These are phyloP conservation scores for Paragorgia papillata DNA, from an alignment of 92 coral and sea anemone genomes.

Conservation along the genomic window DNA sequence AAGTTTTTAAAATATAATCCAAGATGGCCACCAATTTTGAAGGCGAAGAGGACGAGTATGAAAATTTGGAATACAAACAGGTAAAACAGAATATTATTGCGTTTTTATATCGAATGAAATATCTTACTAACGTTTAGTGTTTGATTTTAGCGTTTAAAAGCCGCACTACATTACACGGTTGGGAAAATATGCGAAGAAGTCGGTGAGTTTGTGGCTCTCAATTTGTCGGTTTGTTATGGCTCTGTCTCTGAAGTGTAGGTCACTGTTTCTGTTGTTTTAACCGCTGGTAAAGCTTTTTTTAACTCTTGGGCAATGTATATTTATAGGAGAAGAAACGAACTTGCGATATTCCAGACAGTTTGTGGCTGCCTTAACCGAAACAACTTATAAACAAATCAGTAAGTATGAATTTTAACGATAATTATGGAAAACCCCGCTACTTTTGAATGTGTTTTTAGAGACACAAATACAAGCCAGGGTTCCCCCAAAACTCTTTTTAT, in stretches of 20 bases:
- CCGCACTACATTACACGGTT: slow-evolving; percentile 92
- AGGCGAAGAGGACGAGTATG: slow-evolving; percentile 67
- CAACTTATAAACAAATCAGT: slow-evolving; percentile 86
- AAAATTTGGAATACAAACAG: slow-evolving; percentile 82
- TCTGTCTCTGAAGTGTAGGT: too few species aligned
- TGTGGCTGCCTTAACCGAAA: slow-evolving; percentile 93
- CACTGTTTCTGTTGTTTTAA: too few species aligned
- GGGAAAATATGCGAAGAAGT: slow-evolving; percentile 88
- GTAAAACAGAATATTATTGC: slow-evolving; percentile 38
- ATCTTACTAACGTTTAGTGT: neutral
- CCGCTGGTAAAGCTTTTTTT: too few species aligned
- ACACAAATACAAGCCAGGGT: too few species aligned
- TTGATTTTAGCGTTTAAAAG: slow-evolving; percentile 78
- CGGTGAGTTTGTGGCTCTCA: slow-evolving; percentile 46
- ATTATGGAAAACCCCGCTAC: too few species aligned
- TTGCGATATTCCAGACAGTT: slow-evolving; percentile 79
- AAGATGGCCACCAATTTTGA: slow-evolving; percentile 11
- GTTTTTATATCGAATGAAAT: neutral
- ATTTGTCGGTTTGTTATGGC: too few species aligned
- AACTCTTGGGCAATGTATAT: too few species aligned
- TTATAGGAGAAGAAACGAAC: slow-evolving; percentile 74
- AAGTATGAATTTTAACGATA: slow-evolving; percentile 3
- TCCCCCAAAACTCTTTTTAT: too few species aligned
- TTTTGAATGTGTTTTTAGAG: too few species aligned
- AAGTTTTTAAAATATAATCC: neutral